Evolutionary conservation across 2,113 vertebrate genomes (phyloP).

Genomic region (Hyperopisus bebe): DNA sequence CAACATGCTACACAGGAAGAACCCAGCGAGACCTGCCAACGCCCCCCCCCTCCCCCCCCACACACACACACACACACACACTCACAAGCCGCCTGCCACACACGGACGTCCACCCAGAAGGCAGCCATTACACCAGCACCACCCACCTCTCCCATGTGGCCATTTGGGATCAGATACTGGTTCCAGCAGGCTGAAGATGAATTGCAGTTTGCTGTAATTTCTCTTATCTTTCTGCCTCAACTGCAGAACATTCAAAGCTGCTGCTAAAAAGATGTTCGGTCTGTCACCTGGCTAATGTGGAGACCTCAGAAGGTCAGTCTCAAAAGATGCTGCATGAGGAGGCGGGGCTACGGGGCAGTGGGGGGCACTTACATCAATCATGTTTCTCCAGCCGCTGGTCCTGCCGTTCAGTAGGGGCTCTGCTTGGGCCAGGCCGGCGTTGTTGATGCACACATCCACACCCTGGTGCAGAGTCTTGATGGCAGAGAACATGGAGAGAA

Average conservation of each 20-base stretch:
- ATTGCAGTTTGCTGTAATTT: not conserved
- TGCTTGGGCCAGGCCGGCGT: constrained; percentile 79
- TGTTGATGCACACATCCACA: constrained; percentile 94
- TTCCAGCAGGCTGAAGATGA: not conserved
- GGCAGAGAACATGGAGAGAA: constrained; percentile 95
- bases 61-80: no score
- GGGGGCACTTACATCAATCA: constrained; percentile 78
- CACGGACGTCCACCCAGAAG: not conserved
- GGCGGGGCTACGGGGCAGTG: not conserved
- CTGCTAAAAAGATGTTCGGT: not conserved
- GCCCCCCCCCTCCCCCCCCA: not conserved
- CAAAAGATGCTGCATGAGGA: not conserved
- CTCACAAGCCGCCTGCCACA: not conserved
- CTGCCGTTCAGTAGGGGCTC: constrained; percentile 81
- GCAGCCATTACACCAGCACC: not conserved
- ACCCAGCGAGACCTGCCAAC: not conserved
- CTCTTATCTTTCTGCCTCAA: not conserved
- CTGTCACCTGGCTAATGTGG: not conserved
- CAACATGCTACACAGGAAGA: not conserved
- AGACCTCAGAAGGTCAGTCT: not conserved
- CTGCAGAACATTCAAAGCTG: not conserved
- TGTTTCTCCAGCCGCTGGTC: constrained; percentile 86
- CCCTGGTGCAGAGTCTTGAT: constrained; percentile 81
- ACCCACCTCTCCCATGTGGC: not conserved
- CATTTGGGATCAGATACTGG: not conserved